Evolutionary conservation across 2,113 vertebrate genomes (phyloP), one percentile per base, ranked within the genome.

Genomic region (Microtus pennsylvanicus): DNA sequence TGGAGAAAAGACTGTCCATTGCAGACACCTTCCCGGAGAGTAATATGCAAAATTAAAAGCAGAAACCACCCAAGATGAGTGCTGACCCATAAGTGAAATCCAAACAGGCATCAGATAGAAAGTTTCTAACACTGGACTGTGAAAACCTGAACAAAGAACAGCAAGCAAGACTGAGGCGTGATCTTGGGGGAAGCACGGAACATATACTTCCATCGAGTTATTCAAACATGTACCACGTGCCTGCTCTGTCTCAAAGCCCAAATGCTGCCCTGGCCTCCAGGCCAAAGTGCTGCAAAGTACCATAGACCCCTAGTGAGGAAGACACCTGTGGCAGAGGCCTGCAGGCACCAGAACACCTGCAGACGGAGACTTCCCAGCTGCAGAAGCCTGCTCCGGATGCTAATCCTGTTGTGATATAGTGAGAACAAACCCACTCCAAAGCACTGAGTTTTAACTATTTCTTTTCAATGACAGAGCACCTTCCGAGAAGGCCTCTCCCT

Each of bases 401-500:
- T 11, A 22, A 67, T 7, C 45, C 91, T n/a, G 52, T 0, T 45
- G 10, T 30, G 35, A 24, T 67, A 21, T 0, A 28, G 30, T 1
- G 1, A 78, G 55, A 38, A 50, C 11, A 67, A 26, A 52, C 2
- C 5, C 5, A 58, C 5, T 38, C 80, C 72, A 72, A 94, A 81
- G 24, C 26, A 17, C 10, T 83, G 55, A 77, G 42, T 63, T 95
- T 70, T 75, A 94, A 85, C 7, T 72, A 38, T 70, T 93, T 91
- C 76, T 86, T 92, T 81, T 81, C 58, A 86, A 77, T 65, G 72
- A 76, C 45, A 78, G 70, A 91, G 89, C 94, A 78, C 63, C 76
- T 91, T 85, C 87, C 47, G 35, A 83, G 26, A 82, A 42, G 30
- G 33, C 42, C 86, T 65, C 91, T 77, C 61, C 87, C 38, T 55